These are phyloP conservation scores for Atta colombica DNA, from an alignment of 1,140 invertebrate species.

Conservation along the genomic window DNA sequence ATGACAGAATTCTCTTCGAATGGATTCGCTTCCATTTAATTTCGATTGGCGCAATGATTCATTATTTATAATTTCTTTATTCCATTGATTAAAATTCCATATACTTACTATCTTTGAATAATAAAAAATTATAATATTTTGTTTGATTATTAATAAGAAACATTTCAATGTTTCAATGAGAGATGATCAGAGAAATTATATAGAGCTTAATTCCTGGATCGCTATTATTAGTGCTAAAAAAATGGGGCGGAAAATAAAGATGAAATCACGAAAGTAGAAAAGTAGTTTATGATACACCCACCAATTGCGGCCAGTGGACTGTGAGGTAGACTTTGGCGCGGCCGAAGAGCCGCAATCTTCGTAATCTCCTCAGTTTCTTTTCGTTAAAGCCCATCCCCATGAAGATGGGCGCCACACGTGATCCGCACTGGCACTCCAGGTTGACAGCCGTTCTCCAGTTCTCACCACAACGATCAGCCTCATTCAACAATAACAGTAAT, in stretches of 20 bases:
- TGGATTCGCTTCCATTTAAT: slow-evolving; percentile 4
- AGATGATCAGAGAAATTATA: neutral
- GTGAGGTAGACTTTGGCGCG: slow-evolving; percentile 89
- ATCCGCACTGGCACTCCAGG: slow-evolving; percentile 86
- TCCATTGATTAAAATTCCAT: neutral
- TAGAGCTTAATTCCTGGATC: neutral
- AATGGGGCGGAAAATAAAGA: neutral
- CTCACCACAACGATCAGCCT: slow-evolving; percentile 70
- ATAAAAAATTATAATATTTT: slow-evolving; percentile 4
- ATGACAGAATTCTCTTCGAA: neutral
- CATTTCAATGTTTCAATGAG: neutral
- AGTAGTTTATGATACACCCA: slow-evolving; percentile 76
- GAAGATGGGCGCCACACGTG: slow-evolving; percentile 85
- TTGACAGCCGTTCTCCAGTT: slow-evolving; percentile 78
- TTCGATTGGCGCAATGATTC: neutral
- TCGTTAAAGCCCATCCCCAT: slow-evolving; percentile 88
- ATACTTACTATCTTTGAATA: neutral
- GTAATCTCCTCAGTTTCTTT: slow-evolving; percentile 87
- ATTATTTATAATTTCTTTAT: neutral
- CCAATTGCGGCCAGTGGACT: slow-evolving; percentile 89
- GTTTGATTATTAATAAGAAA: neutral
- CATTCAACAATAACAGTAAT: slow-evolving; percentile 61
- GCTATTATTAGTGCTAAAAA: neutral
- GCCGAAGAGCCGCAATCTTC: slow-evolving; percentile 89
- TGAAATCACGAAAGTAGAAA: neutral